Base-by-base conservation (phyloP, 2,888 invertebrate species). In the Parnassius mnemosyne region DNA sequence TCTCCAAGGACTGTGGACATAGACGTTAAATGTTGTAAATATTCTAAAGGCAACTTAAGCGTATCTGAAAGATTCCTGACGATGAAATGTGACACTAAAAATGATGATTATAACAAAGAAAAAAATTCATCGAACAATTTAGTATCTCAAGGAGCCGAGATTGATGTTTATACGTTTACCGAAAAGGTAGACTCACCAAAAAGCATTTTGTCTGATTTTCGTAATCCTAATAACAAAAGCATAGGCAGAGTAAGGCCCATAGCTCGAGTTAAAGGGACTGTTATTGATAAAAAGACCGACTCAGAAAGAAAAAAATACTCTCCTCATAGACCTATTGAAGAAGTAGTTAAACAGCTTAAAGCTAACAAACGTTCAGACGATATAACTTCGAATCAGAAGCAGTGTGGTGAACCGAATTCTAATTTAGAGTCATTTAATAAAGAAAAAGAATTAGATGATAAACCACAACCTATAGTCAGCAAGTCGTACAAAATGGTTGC, bases 401-500 rank as follows among this genome's bases (percentile, higher is more conserved):
- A 70, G 65, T 69, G 70, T 53, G 64, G 66, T 66, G 71, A 70
- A 64, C 61, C 66, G 44, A 65, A 75, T 53, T 68, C 80, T 41
- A 77, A 69, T 63, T 57, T 75, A 57, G 76, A 78, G 52, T 67
- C 65, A 43, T 64, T 67, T 63, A 72, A 47, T 65, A 70, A 68
- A 64, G 77, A 80, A 60, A 79, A 76, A 68, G 81, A 83, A 50
- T 46, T 65, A 2, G 85, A 83, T 63, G 85, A 87, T 59, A 79
- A 81, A 61, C 89, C 90, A 55, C 84, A 84, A 74, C 84, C 88
- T 55, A 88, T 90, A 66, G 81, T 91, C 16, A 90, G 91, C 67
- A 92, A 92, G 71, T 90, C 91, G 16, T 90, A 91, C 70, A 91
- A 90, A 80, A 92, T 90, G 90, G 90, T 92, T n/a, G 90, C 91